Percentiles rank a stretch among this genome's conserved stretches.
These are phyloP conservation scores for Sardinella longiceps DNA, from an alignment of 2,797 vertebrate species.

Conservation along the genomic window DNA sequence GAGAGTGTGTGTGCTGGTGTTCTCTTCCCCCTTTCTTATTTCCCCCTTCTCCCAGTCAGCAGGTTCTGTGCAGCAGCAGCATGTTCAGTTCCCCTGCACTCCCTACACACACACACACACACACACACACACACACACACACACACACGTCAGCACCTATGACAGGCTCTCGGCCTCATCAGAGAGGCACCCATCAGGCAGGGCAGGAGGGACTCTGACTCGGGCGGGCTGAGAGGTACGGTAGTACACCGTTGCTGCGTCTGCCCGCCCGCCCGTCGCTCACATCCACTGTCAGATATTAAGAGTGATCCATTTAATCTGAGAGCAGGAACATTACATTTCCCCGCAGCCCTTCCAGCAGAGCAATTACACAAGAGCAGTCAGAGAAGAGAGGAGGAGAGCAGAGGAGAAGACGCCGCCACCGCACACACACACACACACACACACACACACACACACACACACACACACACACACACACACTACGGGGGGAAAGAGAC, in stretches of 20 bases:
- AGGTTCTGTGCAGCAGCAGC: background rate
- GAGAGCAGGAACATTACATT: constrained; percentile 34
- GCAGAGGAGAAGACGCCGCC: background rate
- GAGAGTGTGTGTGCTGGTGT: too few relatives aligned
- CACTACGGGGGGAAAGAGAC: background rate
- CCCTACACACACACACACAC: constrained; percentile 24
- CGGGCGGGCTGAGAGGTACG: constrained; percentile 5
- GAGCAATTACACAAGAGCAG: constrained; percentile 32
- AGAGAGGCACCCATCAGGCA: constrained; percentile 2
- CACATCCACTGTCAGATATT: constrained; percentile 35
- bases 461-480: too few relatives aligned
- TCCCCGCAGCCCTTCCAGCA: background rate
- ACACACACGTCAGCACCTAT: constrained; percentile 14
- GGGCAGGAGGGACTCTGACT: background rate
- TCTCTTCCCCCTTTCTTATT: background rate
- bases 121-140: constrained; percentile 18
- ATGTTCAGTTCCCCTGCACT: background rate
- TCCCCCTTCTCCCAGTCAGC: background rate
- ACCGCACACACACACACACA: too few relatives aligned
- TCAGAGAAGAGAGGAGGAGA: background rate
- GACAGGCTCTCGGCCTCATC: background rate
- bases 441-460: too few relatives aligned
- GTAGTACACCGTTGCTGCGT: constrained; percentile 24
- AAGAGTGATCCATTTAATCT: constrained; percentile 43
- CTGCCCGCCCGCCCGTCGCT: too few relatives aligned